Percentiles rank a stretch among this genome's conserved stretches.
These are phyloP conservation scores for Sarcophaga peregrina DNA, from an alignment of 1,140 invertebrate genomes.

Conservation along the genomic window DNA sequence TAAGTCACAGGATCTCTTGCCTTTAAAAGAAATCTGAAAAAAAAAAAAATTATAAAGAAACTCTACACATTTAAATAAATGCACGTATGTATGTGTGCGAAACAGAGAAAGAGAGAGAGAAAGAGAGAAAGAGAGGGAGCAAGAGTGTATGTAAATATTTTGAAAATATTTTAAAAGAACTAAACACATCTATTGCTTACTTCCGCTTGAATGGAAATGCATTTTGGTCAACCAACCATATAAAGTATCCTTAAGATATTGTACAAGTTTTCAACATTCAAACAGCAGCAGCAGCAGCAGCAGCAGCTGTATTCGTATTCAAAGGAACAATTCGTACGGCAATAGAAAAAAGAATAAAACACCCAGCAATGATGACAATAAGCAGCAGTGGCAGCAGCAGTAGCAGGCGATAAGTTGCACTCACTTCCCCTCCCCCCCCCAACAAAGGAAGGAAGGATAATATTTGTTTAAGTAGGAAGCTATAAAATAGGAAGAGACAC, in stretches of 20 bases:
- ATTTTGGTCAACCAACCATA: constrained; percentile 40
- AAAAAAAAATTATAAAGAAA: constrained; percentile 9
- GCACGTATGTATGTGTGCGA: neutral
- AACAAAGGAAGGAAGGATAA: too few relatives aligned
- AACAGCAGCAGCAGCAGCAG: neutral
- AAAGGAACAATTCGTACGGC: constrained; percentile 7
- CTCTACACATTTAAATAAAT: neutral
- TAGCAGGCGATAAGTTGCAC: too few relatives aligned
- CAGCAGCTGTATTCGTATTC: too few relatives aligned
- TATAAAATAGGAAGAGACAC: too few relatives aligned
- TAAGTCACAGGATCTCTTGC: neutral
- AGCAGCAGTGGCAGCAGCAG: too few relatives aligned
- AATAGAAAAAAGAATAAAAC: neutral
- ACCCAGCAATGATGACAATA: neutral
- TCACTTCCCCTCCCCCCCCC: too few relatives aligned
- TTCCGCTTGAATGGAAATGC: constrained; percentile 37
- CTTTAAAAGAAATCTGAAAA: too few relatives aligned
- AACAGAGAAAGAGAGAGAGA: too few relatives aligned
- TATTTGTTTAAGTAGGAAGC: too few relatives aligned
- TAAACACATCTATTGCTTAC: constrained; percentile 40
- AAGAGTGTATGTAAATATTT: neutral
- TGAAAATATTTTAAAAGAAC: neutral
- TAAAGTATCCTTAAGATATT: constrained; percentile 39
- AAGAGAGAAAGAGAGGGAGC: too few relatives aligned
- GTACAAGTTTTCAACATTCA: constrained; percentile 1